Base-by-base conservation (phyloP, 2,113 vertebrate genomes). In the Vimba vimba region DNA sequence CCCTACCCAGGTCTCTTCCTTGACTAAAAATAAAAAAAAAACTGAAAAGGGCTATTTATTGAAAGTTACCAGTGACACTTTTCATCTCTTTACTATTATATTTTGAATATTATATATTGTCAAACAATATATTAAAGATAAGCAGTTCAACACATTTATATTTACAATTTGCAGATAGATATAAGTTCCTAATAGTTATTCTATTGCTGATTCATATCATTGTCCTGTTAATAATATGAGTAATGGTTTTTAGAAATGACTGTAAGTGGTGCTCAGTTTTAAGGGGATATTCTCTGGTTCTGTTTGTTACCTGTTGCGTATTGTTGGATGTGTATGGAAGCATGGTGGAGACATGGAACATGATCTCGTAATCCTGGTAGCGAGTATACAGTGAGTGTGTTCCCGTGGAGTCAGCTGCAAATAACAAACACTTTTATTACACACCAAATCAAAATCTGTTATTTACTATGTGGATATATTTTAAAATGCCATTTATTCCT, bases 271-370 rank as follows among this genome's bases (percentile, higher is more conserved):
- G 59, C n/a, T 62, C 10, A n/a, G 21, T 75, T 84, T 43, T n/a
- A 36, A 11, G 5, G 52, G 68, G 33, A 71, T 43, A 19, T 47
- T 21, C 39, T 19, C 6, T 47, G 27, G 27, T 43, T 68, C 15
- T 55, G 4, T 15, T 1, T 17, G 39, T 71, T 92, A 95, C 95
- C 95, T 96, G 95, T 79, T 96, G 95, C 36, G 94, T 95, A 90
- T 96, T 96, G 94, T 96, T 96, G 85, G 96, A 87, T 21, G 96
- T 97, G 90, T 96, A 97, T 52, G 96, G 96, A 81, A 97, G 94
- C 96, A 97, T 97, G 1, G 97, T 98, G 59, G 97, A 97, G 83
- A 98, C 96, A 6, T 97, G 97, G 88, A 97, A 97, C 97, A 98
- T 98, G 86, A 98, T 96, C 94, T 98, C 97, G 5, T 97, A 97